Evolutionary conservation across 2,888 invertebrate genomes (phyloP), one percentile per base, ranked within the genome.

Genomic region (Aleiodes leptofemur): DNA sequence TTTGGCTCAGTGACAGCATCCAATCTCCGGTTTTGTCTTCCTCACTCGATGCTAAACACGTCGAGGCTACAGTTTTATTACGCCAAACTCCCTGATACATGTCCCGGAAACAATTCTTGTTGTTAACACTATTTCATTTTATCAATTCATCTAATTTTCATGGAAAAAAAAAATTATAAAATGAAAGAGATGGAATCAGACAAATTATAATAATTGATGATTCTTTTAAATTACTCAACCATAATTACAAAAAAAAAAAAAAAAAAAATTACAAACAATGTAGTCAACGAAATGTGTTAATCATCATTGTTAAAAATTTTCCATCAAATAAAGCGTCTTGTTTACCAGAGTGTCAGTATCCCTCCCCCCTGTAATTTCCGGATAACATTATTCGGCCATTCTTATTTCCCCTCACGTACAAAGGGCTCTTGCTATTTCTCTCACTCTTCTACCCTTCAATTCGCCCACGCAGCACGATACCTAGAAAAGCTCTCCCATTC

Each of bases 391-490:
- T 68, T 68, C 86, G 85, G 85, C 81, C 85, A 84, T 86, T 88
- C 86, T 88, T 87, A 87, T 88, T 88, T 88, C 88, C 88, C 87
- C 87, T 87, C 87, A 88, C 87, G 87, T 88, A 83, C 83, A 64
- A 73, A 76, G 73, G 69, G 73, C 76, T 74, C 69, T 71, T 61
- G 71, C 53, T 50, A 71, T 79, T 81, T 76, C 76, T 43, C 43
- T 79, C 78, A 75, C 78, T 80, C 74, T 79, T 76, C 59, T 50
- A 50, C 48, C 38, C 50, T 43, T 55, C 68, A 80, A 78, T 51
- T 51, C 53, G 51, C 53, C 31, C 68, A 68, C 68, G 68, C 64
- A 68, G 68, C 68, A 64, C n/a, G 7, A 53, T 53, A 53, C 16
- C 16, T 14, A 16, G 8, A 53, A 53, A 23, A 14, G n/a, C 76